Percentiles rank a stretch among this genome's conserved stretches.
phyloP scores from a whole-genome alignment of 2,113 vertebrate genomes.

The Ceyx cyanopectus region DNA sequence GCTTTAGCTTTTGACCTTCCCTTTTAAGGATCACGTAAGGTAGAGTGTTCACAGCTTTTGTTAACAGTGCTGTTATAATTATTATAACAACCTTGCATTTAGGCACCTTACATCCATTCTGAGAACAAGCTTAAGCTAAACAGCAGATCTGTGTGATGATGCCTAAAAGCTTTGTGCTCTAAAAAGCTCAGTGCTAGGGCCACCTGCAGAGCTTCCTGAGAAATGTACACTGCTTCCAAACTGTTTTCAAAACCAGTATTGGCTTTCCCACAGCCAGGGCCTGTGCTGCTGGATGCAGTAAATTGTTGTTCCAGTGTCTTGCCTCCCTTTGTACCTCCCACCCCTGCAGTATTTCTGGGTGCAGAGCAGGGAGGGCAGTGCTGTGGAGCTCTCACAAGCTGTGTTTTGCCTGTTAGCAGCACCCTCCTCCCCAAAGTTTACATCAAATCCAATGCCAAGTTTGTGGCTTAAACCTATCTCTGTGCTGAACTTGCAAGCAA shows the following conservation, averaged over 20 bases:
- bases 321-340: accelerated
- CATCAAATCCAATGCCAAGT: not conserved
- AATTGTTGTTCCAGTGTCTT: not conserved
- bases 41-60: not conserved
- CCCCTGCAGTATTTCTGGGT: not conserved
- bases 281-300: not conserved
- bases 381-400: not conserved
- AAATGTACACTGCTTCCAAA: not conserved
- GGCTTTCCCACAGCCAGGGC: not conserved
- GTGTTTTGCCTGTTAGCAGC: not conserved
- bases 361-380: not conserved
- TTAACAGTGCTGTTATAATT: not conserved
- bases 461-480: not conserved
- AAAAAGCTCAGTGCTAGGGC: not conserved
- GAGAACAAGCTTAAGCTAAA: not conserved
- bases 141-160: not conserved
- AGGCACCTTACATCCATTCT: not conserved
- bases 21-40: not conserved
- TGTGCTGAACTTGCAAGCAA: not conserved
- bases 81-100: not conserved
- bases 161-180: not conserved
- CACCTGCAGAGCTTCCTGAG: slow-evolving; percentile 49
- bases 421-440: not conserved
- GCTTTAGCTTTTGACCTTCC: not conserved
- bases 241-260: not conserved